These are phyloP conservation scores for Pinna nobilis DNA, from an alignment of 1,140 invertebrate species.

Conservation along the genomic window DNA sequence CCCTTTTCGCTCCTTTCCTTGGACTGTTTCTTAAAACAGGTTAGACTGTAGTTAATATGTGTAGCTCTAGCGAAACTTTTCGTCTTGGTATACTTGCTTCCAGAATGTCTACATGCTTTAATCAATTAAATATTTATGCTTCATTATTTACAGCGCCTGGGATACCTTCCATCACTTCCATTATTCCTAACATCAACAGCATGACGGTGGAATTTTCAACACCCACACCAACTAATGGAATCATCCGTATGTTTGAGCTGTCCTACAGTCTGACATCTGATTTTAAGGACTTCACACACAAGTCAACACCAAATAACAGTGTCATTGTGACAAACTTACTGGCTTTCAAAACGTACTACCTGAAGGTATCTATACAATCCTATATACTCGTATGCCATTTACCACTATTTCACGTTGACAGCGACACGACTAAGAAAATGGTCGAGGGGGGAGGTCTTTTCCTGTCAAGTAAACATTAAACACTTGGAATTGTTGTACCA, in stretches of 20 bases:
- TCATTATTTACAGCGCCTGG: constrained; percentile 51
- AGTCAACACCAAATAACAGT: not conserved
- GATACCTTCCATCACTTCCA: constrained; percentile 40
- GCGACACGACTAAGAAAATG: too few relatives aligned
- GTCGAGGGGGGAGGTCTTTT: too few relatives aligned
- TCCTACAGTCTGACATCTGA: constrained; percentile 41
- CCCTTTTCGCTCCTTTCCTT: too few relatives aligned
- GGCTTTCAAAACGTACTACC: constrained; percentile 52
- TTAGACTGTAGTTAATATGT: too few relatives aligned
- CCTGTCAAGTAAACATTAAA: too few relatives aligned
- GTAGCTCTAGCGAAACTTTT: too few relatives aligned
- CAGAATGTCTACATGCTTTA: not conserved
- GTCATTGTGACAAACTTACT: constrained; percentile 38
- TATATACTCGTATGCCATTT: not conserved
- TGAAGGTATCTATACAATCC: constrained; percentile 49
- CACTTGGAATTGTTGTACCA: too few relatives aligned
- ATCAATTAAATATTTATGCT: not conserved
- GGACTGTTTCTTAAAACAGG: too few relatives aligned
- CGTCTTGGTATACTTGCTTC: too few relatives aligned
- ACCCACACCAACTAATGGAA: constrained; percentile 58
- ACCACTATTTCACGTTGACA: too few relatives aligned
- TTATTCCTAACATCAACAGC: constrained; percentile 37
- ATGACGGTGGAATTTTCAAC: constrained; percentile 51
- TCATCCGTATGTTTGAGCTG: constrained; percentile 49
- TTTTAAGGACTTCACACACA: constrained; percentile 39